A percentile compares a stretch with the other conserved stretches of the same genome.
Evolutionary conservation across 2,888 invertebrate genomes (phyloP).

Genomic region (Baronia brevicornis): DNA sequence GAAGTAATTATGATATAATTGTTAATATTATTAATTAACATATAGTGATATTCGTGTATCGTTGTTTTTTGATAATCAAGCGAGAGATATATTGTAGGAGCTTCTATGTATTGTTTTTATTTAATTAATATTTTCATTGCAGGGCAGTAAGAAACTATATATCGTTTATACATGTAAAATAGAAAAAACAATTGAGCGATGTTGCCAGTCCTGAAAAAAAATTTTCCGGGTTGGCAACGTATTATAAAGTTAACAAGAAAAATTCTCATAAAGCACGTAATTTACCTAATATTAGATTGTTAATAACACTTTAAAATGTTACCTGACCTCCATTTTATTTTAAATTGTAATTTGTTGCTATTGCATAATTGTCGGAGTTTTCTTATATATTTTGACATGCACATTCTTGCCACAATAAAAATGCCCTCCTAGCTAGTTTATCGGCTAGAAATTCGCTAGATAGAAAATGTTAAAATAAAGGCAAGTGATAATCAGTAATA

Average conservation of each 20-base stretch:
- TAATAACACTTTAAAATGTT: no score
- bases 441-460: constrained; percentile 10
- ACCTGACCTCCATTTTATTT: no score
- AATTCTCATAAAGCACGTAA: no score
- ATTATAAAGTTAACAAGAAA: no score
- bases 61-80: constrained; percentile 21
- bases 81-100: constrained; percentile 10
- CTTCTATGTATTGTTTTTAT: constrained; percentile 13
- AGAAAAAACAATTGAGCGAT: no score
- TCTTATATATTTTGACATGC: constrained; percentile 1
- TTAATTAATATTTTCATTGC: constrained; percentile 13
- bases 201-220: no score
- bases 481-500: constrained; percentile 8
- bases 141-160: no score
- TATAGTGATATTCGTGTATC: constrained; percentile 39
- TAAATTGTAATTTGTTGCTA: no score
- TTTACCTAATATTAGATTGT: no score
- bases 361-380: no score
- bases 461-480: constrained; percentile 9
- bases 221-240: no score
- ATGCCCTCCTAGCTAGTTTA: constrained; percentile 6
- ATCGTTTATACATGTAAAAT: no score
- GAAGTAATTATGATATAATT: constrained; percentile 41
- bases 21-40: constrained; percentile 35
- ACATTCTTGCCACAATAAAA: constrained; percentile 16